Conservation (phyloP, 2,113 vertebrate genomes). For the Amblyornis subalaris region DNA sequence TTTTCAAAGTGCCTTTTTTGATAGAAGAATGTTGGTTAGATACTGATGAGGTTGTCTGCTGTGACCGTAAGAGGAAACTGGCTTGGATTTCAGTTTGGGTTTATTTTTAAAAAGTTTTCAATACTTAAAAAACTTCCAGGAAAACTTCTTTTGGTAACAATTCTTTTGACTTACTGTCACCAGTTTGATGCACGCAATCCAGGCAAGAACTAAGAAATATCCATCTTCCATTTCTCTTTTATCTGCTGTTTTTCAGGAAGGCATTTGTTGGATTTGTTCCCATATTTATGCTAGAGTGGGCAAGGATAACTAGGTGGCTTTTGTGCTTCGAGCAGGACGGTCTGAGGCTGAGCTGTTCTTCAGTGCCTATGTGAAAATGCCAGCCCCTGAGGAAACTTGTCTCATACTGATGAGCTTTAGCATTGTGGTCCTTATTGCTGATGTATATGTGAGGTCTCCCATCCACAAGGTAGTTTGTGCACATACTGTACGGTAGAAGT, state of each 20-base stretch:
- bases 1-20: background rate
- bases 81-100: background rate
- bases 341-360: background rate
- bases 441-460: background rate
- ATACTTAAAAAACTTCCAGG: background rate
- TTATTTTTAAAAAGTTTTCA: background rate
- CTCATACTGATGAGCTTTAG: background rate
- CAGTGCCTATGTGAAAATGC: background rate
- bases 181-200: background rate
- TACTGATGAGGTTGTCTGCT: background rate
- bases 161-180: background rate
- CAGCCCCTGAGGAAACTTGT: background rate
- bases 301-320: background rate
- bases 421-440: background rate
- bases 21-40: background rate
- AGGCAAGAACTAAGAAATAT: background rate
- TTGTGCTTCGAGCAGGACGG: background rate
- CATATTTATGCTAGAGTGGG: background rate
- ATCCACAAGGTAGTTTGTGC: rapidly evolving
- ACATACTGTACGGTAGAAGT: background rate
- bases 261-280: background rate
- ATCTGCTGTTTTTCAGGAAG: background rate
- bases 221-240: background rate
- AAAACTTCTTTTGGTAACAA: background rate
- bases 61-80: background rate